Conservation (phyloP, 2,888 invertebrate species). For the Diabrotica balteata region DNA sequence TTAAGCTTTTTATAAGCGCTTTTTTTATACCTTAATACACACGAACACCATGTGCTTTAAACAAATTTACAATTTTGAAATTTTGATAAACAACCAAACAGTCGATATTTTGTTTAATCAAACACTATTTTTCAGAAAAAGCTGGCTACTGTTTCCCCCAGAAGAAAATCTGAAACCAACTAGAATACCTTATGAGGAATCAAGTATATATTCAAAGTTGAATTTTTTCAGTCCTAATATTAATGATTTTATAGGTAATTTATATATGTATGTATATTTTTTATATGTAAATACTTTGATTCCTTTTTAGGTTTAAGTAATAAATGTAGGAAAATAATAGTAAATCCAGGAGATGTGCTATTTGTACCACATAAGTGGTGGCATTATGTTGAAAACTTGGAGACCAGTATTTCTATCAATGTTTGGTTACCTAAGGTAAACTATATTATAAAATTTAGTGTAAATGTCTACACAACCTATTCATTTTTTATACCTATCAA, state of each 20-base stretch:
- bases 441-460: neutral
- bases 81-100: too few relatives aligned
- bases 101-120: neutral
- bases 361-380: conserved; percentile 94
- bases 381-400: conserved; percentile 95
- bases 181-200: conserved; percentile 95
- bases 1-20: too few relatives aligned
- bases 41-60: too few relatives aligned
- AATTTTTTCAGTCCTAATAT: conserved; percentile 76
- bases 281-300: neutral
- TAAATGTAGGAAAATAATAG: conserved; percentile 63
- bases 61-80: too few relatives aligned
- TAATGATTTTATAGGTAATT: conserved; percentile 60
- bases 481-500: too few relatives aligned
- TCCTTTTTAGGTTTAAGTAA: conserved; percentile 43
- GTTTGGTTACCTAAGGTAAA: conserved; percentile 77
- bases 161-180: conserved; percentile 75
- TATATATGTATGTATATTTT: conserved; percentile 1
- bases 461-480: too few relatives aligned
- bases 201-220: conserved; percentile 87
- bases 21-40: too few relatives aligned
- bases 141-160: conserved; percentile 92
- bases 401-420: conserved; percentile 69
- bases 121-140: conserved; percentile 69
- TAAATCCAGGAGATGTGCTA: conserved; percentile 86